Conservation (phyloP, 1,140 invertebrate species). For the Diorhabda sublineata region DNA sequence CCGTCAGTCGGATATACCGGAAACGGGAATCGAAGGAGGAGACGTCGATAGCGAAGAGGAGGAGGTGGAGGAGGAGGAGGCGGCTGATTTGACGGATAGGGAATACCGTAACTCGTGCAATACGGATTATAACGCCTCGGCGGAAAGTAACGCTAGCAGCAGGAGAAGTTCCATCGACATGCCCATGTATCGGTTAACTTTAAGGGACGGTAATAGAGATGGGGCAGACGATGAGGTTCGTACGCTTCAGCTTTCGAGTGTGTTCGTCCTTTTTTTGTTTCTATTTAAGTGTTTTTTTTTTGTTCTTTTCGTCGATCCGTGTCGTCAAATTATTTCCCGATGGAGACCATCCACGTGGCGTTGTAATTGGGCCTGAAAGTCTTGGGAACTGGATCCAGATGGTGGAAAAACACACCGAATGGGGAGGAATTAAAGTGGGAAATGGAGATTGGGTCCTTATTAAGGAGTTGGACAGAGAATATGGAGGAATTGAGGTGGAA, state of each 20-base stretch:
- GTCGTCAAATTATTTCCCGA: too few relatives aligned
- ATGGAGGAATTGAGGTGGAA: too few relatives aligned
- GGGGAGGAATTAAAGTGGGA: too few relatives aligned
- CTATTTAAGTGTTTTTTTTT: not conserved
- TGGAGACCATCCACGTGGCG: too few relatives aligned
- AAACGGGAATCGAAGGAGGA: constrained; percentile 10
- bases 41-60: constrained; percentile 12
- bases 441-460: too few relatives aligned
- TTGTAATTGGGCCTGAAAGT: too few relatives aligned
- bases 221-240: constrained; percentile 33
- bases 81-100: constrained; percentile 20
- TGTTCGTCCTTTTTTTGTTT: constrained; percentile 8
- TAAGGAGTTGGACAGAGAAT: too few relatives aligned
- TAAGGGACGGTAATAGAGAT: constrained; percentile 11
- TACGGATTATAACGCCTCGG: constrained; percentile 44
- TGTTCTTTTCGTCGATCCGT: not conserved
- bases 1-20: constrained; percentile 23
- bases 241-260: constrained; percentile 24
- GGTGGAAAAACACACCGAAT: too few relatives aligned
- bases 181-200: constrained; percentile 28
- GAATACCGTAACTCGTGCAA: constrained; percentile 27
- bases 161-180: constrained; percentile 32
- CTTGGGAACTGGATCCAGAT: too few relatives aligned
- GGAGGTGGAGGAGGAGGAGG: constrained; percentile 12
- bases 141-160: constrained; percentile 39